Base-by-base conservation (phyloP, 2,888 invertebrate species). In the Dione juno region DNA sequence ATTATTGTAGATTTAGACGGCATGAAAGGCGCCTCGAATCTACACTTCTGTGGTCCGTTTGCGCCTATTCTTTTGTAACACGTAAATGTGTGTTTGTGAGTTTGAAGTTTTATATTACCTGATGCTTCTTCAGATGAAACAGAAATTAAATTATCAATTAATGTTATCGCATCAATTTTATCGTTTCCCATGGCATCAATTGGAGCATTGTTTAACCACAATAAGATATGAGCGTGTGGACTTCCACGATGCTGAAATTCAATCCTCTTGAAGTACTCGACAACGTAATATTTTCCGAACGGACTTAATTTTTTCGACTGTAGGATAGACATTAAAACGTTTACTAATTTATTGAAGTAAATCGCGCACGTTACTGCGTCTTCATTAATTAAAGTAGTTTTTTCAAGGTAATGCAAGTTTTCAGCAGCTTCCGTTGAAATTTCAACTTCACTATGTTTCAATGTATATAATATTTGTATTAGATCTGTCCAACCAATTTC, bases 401-500 rank as follows among this genome's bases (percentile, higher is more conserved):
- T 78, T 76, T 37, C 72, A 9, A 63, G 71, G 14, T 66, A 73
- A 72, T 76, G 66, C 37, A 80, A 66, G 11, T 80, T 78, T 28
- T 78, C 79, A 5, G 50, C 35, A 16, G 2, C 50, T 19, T 54
- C 59, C 14, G 3, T 28, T 0, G 53, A 13, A 14, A 72, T 73
- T 40, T 66, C 63, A 40, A 14, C 28, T 28, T 5, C 7, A 35
- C 40, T 28, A 11, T 61, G 13, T 41, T 61, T 66, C 67, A 82
- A 78, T 78, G 84, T 84, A 69, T 83, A 76, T 70, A 87, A 78
- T 61, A 82, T 66, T 77, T 82, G 67, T 41, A 86, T 57, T 66
- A 85, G 77, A 72, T 78, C 28, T 11, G 19, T 6, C 86, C 86
- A 87, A 9, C 78, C 76, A 13, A 75, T 83, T 83, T 88, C 88